A percentile compares a stretch with the other conserved stretches of the same genome.
Conservation (phyloP, 1,140 invertebrate species). For the Radopholus similis region DNA sequence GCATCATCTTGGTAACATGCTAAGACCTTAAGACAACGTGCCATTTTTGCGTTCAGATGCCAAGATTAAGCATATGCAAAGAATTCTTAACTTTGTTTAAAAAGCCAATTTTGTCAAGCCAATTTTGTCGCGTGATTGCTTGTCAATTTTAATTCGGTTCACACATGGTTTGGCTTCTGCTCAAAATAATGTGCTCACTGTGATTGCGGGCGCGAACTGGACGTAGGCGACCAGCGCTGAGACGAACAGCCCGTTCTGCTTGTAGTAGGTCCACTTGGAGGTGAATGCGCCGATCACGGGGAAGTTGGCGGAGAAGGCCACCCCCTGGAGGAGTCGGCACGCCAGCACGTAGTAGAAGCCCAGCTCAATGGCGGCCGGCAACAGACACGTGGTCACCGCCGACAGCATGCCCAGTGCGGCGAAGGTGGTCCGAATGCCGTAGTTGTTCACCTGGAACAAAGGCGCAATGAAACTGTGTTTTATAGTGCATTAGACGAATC, state of each 20-base stretch:
- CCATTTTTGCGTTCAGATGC: no score
- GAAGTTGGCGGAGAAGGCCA: constrained; percentile 53
- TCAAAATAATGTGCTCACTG: no score
- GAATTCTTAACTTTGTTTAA: no score
- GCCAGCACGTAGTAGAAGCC: constrained; percentile 46
- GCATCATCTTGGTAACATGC: no score
- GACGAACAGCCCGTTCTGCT: constrained; percentile 53
- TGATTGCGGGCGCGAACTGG: constrained; percentile 47
- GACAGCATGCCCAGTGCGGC: constrained; percentile 37
- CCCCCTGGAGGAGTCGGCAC: constrained; percentile 42
- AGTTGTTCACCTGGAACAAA: constrained; percentile 41
- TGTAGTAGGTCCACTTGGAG: constrained; percentile 57
- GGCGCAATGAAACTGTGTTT: neutral
- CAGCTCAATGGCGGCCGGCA: constrained; percentile 35
- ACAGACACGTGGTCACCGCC: constrained; percentile 28
- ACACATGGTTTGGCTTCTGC: no score
- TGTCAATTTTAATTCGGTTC: no score
- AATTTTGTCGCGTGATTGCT: no score
- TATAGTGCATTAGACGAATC: neutral
- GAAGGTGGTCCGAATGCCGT: constrained; percentile 43
- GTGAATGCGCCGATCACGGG: constrained; percentile 57
- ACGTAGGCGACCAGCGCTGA: constrained; percentile 49
- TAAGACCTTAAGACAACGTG: no score
- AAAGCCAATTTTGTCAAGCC: no score
- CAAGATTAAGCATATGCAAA: no score